Evolutionary conservation across 53 echinoderm and acorn worm genomes (phyloP), one percentile per base, ranked within the genome.

Genomic region (Crossaster papposus): DNA sequence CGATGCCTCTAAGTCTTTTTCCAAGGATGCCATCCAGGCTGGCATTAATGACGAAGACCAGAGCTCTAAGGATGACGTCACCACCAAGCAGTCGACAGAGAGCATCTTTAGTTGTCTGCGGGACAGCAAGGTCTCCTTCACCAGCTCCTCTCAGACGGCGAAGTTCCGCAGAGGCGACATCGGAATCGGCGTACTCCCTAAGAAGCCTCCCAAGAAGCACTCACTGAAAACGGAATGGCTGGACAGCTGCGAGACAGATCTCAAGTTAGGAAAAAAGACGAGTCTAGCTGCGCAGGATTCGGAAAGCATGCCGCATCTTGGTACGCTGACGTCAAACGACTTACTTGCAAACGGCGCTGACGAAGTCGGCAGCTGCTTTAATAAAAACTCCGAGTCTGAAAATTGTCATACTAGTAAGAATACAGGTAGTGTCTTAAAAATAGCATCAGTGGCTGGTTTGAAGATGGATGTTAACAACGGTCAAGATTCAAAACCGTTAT

Each of bases 211-310:
- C 1, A 83, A 78, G 54, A 83, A 85, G 52, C 76, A 77, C 7
- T 44, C 73, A 22, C 52, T 44, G 79, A 91, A 83, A 74, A 35
- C 77, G 13, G 89, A 88, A 36, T 92, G 92, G 92, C 70, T 92
- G 55, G 92, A 92, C 36, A 92, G 75, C 37, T 89, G 91, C 37
- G 79, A 81, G 17, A 44, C 33, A 30, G 83, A 81, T 62, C 8
- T 65, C 14, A 26, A 17, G 50, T 23, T 18, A 51, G 22, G 22
- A 64, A 22, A 14, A 4, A 74, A 12, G 28, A n/a, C n/a, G n/a
- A 36, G 36, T 34, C 13, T 13, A 36, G 0, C 34, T 33, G 36
- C 18, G 31, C 10, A 36, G 75, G 36, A 32, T 36, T 74, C 15
- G 4, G 12, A 0, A 74, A 35, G 75, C 14, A 33, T 4, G 28